A percentile compares a stretch with the other conserved stretches of the same genome.
Evolutionary conservation across 2,113 vertebrate genomes (phyloP).

Genomic region (Synchiropus splendidus): DNA sequence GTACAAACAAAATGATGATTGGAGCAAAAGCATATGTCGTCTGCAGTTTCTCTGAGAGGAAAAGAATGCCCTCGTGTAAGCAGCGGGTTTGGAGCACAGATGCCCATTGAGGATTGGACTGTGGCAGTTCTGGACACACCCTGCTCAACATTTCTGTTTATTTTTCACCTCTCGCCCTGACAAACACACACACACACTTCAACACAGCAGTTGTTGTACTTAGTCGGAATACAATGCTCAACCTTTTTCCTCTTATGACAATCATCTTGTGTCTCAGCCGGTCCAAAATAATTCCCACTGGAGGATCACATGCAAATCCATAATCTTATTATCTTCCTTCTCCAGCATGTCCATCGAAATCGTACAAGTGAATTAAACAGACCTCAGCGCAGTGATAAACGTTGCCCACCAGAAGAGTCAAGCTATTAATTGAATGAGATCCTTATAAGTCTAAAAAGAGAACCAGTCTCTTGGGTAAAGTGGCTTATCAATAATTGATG

Average conservation of each 20-base stretch:
- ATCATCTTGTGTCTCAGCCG: constrained; percentile 7
- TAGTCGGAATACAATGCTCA: constrained; percentile 18
- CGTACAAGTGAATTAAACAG: constrained; percentile 13
- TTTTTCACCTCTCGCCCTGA: constrained; percentile 12
- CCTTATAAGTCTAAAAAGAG: too few relatives aligned
- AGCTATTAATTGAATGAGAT: too few relatives aligned
- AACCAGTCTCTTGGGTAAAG: too few relatives aligned
- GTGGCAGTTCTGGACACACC: constrained; percentile 45
- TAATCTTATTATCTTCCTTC: constrained; percentile 5
- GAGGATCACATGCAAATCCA: constrained; percentile 4
- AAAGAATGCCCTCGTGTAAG: constrained; percentile 48
- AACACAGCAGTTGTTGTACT: neutral
- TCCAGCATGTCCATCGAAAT: constrained; percentile 5
- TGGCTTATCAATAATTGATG: too few relatives aligned
- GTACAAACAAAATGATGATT: too few relatives aligned
- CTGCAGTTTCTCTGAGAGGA: constrained; percentile 1
- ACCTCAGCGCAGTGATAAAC: constrained; percentile 7
- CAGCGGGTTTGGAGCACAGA: constrained; percentile 44
- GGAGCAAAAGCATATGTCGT: neutral
- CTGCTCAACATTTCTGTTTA: constrained; percentile 33
- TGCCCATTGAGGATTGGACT: constrained; percentile 52
- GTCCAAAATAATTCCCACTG: constrained; percentile 8
- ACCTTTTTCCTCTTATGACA: constrained; percentile 14
- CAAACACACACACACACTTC: constrained; percentile 11
- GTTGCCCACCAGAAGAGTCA: neutral